Base-by-base conservation (phyloP, 2,888 invertebrate species). In the Pyrgus malvae region DNA sequence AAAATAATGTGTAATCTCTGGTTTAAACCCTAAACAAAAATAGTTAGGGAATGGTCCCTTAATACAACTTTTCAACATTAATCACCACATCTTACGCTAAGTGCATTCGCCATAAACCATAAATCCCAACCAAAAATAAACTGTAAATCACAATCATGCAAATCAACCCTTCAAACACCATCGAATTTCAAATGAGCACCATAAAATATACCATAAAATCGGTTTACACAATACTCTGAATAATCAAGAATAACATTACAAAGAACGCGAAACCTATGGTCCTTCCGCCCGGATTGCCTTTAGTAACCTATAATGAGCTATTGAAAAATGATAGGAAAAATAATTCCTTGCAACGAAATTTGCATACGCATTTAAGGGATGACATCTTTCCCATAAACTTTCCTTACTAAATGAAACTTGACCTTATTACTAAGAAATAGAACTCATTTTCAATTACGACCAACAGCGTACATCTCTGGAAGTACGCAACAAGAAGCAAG, bases 311-410 rank as follows among this genome's bases (percentile, higher is more conserved):
- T 89, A 89, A 90, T 89, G 86, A 89, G 84, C 89, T 87, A 89
- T 90, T 89, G 90, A 90, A 90, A 89, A 89, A 90, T 90, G 89
- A 90, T 89, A 82, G 83, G 80, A 81, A 85, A 88, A 86, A 86
- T 87, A 80, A 83, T 85, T 83, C 82, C 70, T 68, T 67, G 73
- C 64, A 72, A 56, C 53, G 51, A 66, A 84, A 89, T 88, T 89
- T 83, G 75, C 88, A 88, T 88, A 82, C 69, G 76, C 78, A 79
- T 80, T 83, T 77, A 65, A 69, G 83, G 88, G 85, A 78, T 76
- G 70, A 60, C 65, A 54, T 54, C 45, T 54, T 82, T 80, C 72
- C 81, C 81, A 80, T 72, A 71, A 40, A 63, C 23, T 59, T 40
- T 23, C 42, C 12, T 5, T 16, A 5, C 7, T 31, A 45, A 16